phyloP scores from a whole-genome alignment of 2,888 invertebrate genomes.

The Cephus runcator region DNA sequence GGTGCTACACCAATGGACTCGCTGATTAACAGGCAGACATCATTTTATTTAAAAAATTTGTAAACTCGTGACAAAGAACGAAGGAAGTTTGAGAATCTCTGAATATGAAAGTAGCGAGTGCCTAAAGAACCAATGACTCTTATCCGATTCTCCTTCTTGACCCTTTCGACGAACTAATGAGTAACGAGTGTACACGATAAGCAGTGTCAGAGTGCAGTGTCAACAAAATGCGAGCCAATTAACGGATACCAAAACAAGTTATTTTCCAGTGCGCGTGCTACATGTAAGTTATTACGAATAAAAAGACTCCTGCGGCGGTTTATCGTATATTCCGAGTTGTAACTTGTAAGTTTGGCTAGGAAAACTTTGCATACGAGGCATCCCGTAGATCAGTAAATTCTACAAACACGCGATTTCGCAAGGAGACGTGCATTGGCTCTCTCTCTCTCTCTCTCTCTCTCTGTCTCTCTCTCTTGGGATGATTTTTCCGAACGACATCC shows the following conservation, averaged over 20 bases:
- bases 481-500: constrained; percentile 1
- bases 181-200: constrained; percentile 11
- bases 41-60: background rate
- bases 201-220: constrained; percentile 41
- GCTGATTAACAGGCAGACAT: background rate
- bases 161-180: background rate
- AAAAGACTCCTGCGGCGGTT: background rate
- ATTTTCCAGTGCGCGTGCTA: background rate
- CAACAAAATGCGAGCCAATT: constrained; percentile 36
- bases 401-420: background rate
- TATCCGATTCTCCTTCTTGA: background rate
- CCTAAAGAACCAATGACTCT: background rate
- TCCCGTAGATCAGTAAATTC: background rate
- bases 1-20: background rate
- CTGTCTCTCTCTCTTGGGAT: background rate
- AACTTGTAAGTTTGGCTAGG: background rate
- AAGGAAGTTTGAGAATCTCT: background rate
- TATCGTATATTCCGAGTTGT: background rate
- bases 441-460: too few species aligned
- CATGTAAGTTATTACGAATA: background rate
- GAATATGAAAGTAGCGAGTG: background rate
- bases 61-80: background rate
- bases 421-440: background rate
- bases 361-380: background rate
- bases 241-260: constrained; percentile 30